phyloP scores from a whole-genome alignment of 1,140 invertebrate genomes.

The Drosophila pachea region DNA sequence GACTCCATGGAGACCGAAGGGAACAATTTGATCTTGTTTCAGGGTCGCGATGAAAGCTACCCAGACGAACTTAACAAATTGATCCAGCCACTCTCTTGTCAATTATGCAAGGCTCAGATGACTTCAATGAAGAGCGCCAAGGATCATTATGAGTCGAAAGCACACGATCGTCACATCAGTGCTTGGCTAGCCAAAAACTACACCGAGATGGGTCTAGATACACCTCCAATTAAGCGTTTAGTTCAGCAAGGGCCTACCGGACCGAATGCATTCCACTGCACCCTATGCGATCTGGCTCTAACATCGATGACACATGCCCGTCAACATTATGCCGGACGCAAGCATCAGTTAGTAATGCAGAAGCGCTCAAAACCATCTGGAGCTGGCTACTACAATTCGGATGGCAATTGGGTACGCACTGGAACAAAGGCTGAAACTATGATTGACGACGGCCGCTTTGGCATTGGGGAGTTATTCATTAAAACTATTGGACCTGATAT shows the following conservation, averaged over 20 bases:
- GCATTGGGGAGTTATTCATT: constrained; percentile 44
- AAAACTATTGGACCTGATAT: not conserved
- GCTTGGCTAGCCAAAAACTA: constrained; percentile 75
- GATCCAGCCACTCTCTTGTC: constrained; percentile 78
- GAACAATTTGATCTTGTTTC: constrained; percentile 30
- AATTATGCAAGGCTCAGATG: constrained; percentile 78
- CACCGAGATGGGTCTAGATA: constrained; percentile 60
- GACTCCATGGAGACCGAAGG: not conserved
- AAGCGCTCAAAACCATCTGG: constrained; percentile 66
- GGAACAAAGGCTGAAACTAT: constrained; percentile 34
- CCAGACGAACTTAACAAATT: constrained; percentile 78
- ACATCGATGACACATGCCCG: constrained; percentile 79
- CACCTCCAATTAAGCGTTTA: constrained; percentile 66
- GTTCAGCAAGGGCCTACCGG: constrained; percentile 54
- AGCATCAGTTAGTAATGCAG: constrained; percentile 75
- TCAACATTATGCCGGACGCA: constrained; percentile 79
- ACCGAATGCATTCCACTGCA: constrained; percentile 75
- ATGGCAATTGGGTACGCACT: constrained; percentile 78
- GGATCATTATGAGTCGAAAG: constrained; percentile 79
- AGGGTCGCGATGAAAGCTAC: constrained; percentile 63
- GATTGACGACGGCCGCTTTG: constrained; percentile 47
- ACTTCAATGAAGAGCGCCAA: constrained; percentile 78
- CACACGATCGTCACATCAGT: constrained; percentile 79
- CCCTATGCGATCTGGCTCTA: constrained; percentile 78
- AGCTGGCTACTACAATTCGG: constrained; percentile 72